phyloP scores from a whole-genome alignment of 2,797 vertebrate species.

The Coracias cyanogaster region DNA sequence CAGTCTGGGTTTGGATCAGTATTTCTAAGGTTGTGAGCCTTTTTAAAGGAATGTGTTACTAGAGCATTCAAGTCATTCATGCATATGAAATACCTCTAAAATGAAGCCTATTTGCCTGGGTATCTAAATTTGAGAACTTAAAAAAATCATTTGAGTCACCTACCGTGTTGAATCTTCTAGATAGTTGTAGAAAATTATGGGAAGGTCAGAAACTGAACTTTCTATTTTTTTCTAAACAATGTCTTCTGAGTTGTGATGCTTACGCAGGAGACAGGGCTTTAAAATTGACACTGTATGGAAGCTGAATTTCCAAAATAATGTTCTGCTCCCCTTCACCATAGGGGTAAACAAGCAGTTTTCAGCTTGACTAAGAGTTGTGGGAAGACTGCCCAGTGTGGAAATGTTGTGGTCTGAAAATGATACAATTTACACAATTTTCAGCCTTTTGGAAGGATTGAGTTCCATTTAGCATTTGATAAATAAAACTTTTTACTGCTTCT shows the following conservation, averaged over 20 bases:
- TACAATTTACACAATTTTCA: neutral
- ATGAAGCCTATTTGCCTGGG: neutral
- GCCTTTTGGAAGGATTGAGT: neutral
- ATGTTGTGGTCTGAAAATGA: neutral
- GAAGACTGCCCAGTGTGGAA: neutral
- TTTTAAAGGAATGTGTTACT: neutral
- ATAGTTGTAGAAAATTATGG: neutral
- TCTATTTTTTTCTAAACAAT: neutral
- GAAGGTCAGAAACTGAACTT: neutral
- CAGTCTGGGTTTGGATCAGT: accelerated
- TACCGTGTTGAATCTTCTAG: neutral
- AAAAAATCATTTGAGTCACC: neutral
- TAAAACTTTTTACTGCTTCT: neutral
- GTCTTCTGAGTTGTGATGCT: neutral
- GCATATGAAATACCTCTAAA: accelerated
- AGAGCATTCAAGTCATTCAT: accelerated
- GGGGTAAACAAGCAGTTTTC: neutral
- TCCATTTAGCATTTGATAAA: neutral
- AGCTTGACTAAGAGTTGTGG: neutral
- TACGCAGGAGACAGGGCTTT: neutral
- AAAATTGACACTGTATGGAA: neutral
- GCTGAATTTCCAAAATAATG: neutral
- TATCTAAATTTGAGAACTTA: neutral
- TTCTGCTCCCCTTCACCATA: neutral
- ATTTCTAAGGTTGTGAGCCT: neutral